phyloP scores from a whole-genome alignment of 2,888 invertebrate species.

The Cryptophagus acutangulus region DNA sequence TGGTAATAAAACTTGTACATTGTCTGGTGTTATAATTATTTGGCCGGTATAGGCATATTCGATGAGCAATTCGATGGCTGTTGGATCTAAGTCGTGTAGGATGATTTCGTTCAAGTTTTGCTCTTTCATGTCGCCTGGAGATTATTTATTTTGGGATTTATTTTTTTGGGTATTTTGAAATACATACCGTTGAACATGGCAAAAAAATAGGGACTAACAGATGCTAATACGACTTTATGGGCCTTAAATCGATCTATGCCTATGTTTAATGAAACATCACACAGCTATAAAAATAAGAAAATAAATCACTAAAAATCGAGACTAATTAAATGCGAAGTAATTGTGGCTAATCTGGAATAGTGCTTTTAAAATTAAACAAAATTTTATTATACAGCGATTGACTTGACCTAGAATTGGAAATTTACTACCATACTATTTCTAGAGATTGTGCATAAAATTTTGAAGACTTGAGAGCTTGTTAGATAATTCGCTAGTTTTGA shows the following conservation, averaged over 20 bases:
- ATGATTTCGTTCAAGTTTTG: constrained; percentile 53
- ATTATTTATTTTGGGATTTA: not conserved
- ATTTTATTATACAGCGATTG: constrained; percentile 5
- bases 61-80: constrained; percentile 62
- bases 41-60: constrained; percentile 75
- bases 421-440: constrained; percentile 3
- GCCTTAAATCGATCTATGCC: constrained; percentile 63
- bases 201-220: constrained; percentile 72
- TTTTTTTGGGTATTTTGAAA: constrained; percentile 1
- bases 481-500: not conserved
- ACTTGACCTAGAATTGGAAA: constrained; percentile 2
- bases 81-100: constrained; percentile 56
- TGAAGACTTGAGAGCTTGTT: too few relatives aligned
- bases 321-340: not conserved
- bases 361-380: constrained; percentile 1
- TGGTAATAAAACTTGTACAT: constrained; percentile 56
- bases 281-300: constrained; percentile 51
- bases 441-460: too few relatives aligned
- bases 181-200: constrained; percentile 66
- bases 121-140: constrained; percentile 57
- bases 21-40: constrained; percentile 53
- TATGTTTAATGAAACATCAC: constrained; percentile 64
- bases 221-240: constrained; percentile 69
- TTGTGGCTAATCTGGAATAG: not conserved
- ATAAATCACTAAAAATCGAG: constrained; percentile 1